These are phyloP conservation scores for Ibidorhyncha struthersii DNA, from an alignment of 2,113 vertebrate species.

Conservation along the genomic window DNA sequence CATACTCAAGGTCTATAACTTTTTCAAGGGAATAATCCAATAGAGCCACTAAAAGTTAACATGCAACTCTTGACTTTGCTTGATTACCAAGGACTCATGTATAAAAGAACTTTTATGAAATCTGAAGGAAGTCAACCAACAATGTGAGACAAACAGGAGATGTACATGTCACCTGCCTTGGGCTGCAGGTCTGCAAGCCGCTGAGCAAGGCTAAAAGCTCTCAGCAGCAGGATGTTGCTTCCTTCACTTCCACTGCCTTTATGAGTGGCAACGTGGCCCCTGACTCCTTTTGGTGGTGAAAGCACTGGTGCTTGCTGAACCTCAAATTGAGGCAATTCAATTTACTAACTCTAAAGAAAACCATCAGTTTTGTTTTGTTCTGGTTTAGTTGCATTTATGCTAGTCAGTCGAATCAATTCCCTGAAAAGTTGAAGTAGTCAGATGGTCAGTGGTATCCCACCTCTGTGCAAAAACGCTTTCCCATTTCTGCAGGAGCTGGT, in stretches of 20 bases:
- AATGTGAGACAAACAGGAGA: not conserved
- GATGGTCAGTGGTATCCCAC: not conserved
- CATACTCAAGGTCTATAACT: not conserved
- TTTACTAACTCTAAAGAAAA: not conserved
- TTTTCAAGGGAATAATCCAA: not conserved
- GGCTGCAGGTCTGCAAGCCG: not conserved
- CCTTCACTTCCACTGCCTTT: not conserved
- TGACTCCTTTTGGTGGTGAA: not conserved
- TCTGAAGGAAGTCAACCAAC: not conserved
- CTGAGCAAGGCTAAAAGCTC: not conserved
- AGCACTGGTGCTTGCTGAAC: not conserved
- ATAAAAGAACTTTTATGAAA: not conserved
- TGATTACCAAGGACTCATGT: not conserved
- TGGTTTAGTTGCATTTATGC: not conserved
- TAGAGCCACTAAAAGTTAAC: not conserved
- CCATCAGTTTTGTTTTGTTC: not conserved
- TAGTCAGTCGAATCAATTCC: not conserved
- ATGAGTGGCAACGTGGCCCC: not conserved
- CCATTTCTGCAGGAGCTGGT: not conserved
- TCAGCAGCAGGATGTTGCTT: not conserved
- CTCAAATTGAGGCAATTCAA: not conserved
- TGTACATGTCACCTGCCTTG: not conserved
- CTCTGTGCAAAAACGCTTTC: not conserved
- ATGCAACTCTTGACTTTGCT: not conserved
- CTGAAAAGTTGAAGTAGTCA: not conserved